Base-by-base conservation (phyloP, 2,888 invertebrate species). In the Xylota segnis region DNA sequence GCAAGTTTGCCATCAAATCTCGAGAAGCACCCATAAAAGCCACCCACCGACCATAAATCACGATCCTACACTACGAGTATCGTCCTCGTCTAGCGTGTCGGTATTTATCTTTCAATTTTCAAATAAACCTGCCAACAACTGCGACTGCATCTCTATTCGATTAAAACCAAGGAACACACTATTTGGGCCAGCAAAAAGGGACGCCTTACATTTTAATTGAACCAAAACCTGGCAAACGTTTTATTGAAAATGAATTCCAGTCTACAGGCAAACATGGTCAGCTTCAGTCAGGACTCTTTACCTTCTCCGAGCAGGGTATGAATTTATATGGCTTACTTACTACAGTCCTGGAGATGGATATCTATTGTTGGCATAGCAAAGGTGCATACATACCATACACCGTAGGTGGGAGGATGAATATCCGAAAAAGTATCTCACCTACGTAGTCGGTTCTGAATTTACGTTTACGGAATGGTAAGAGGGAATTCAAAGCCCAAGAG, bases 71-170 rank as follows among this genome's bases (percentile, higher is more conserved):
- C n/a, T n/a, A n/a, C n/a, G n/a, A n/a, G n/a, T 23, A 23, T 23
- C 3, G 3, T 3, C 23, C 23, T 23, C 23, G 23, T 2, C 23
- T 23, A 23, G 3, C 23, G 23, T 10, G 7, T 45, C 1, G 6
- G 40, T 40, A 5, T 40, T n/a, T 40, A 40, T 40, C 40, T 40
- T 40, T 40, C 40, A 40, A n/a, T 40, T 40, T 40, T n/a, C 40
- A 40, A 40, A 40, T 37, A 40, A n/a, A 34, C 7, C 34, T 34
- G n/a, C n/a, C 3, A 4, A 7, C 40, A 40, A n/a, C 9, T 40
- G 5, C 40, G n/a, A n/a, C 9, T 40, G 5, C 40, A 37, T 37
- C 10, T 37, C 37, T 2, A 37, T 37, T 37, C 37, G n/a, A 40
- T 40, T n/a, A 3, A 40, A 23, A 23, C 2, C 2, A 23, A 40